Percentiles rank a stretch among this genome's conserved stretches.
Conservation (phyloP, 2,797 vertebrate genomes). For the Lacerta bilineata region DNA sequence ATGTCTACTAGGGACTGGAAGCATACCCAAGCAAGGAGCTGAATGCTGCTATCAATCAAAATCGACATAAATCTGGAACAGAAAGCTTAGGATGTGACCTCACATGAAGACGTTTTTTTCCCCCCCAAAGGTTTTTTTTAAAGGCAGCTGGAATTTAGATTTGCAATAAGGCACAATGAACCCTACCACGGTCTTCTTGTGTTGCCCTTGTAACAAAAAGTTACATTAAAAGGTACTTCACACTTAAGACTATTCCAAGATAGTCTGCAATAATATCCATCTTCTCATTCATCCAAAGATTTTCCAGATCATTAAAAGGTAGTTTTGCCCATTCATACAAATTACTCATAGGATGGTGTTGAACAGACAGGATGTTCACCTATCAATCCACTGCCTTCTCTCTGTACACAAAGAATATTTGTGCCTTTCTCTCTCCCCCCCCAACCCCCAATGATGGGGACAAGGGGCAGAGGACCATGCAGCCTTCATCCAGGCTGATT, state of each 20-base stretch:
- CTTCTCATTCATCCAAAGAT: not conserved
- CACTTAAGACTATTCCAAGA: not conserved
- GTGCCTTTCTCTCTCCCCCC: not conserved
- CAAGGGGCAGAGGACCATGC: not conserved
- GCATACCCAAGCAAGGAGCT: not conserved
- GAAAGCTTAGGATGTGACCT: not conserved
- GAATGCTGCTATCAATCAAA: not conserved
- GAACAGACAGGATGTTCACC: not conserved
- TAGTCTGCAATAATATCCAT: not conserved
- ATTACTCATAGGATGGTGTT: not conserved
- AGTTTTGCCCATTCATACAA: slow-evolving; percentile 20
- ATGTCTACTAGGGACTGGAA: not conserved
- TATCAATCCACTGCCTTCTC: not conserved
- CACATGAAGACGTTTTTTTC: no score
- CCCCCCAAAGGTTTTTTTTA: not conserved
- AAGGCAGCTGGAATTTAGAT: not conserved
- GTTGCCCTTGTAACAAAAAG: not conserved
- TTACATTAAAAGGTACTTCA: not conserved
- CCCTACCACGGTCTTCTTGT: not conserved
- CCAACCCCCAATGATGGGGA: no score
- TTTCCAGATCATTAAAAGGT: not conserved
- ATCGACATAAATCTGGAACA: not conserved
- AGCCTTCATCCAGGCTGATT: not conserved
- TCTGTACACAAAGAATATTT: not conserved
- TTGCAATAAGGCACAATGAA: not conserved